These are phyloP conservation scores for Sebastolobus altivelis DNA, from an alignment of 2,797 vertebrate species.

Conservation along the genomic window DNA sequence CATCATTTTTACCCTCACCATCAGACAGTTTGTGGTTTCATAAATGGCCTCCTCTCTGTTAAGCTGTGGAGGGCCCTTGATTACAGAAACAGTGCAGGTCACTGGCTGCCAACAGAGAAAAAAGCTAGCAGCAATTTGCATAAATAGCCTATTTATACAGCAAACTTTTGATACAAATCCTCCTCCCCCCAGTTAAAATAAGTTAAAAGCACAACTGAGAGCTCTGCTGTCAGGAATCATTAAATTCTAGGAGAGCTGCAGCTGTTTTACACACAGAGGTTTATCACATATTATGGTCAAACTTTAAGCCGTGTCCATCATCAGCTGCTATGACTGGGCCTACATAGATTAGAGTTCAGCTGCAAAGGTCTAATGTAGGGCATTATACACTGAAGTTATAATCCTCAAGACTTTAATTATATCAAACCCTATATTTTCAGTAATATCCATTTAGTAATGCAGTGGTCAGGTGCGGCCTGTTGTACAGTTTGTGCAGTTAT, in stretches of 20 bases:
- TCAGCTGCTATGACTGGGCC: constrained; percentile 23
- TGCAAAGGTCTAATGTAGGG: constrained; percentile 7
- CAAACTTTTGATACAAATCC: constrained; percentile 65
- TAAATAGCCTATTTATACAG: constrained; percentile 75
- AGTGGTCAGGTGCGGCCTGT: neutral
- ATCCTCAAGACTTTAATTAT: constrained; percentile 37
- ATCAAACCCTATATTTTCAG: constrained; percentile 24
- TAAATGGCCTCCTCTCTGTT: constrained; percentile 60
- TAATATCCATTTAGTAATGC: neutral
- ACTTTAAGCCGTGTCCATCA: constrained; percentile 62
- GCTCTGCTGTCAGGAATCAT: constrained; percentile 68
- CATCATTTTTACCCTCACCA: constrained; percentile 52
- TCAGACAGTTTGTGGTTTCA: constrained; percentile 54
- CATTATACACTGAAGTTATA: constrained; percentile 9
- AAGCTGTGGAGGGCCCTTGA: constrained; percentile 70
- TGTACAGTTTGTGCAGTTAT: neutral
- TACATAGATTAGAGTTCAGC: constrained; percentile 51
- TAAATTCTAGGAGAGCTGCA: constrained; percentile 59
- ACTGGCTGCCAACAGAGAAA: constrained; percentile 65
- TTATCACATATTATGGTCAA: constrained; percentile 56
- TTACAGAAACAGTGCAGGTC: constrained; percentile 70
- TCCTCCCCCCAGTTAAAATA: constrained; percentile 55
- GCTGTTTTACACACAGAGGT: constrained; percentile 55
- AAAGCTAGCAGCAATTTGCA: constrained; percentile 71
- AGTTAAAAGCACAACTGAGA: constrained; percentile 61